These are phyloP conservation scores for Poecilia velifera DNA, from an alignment of 2,797 vertebrate species.

Conservation along the genomic window DNA sequence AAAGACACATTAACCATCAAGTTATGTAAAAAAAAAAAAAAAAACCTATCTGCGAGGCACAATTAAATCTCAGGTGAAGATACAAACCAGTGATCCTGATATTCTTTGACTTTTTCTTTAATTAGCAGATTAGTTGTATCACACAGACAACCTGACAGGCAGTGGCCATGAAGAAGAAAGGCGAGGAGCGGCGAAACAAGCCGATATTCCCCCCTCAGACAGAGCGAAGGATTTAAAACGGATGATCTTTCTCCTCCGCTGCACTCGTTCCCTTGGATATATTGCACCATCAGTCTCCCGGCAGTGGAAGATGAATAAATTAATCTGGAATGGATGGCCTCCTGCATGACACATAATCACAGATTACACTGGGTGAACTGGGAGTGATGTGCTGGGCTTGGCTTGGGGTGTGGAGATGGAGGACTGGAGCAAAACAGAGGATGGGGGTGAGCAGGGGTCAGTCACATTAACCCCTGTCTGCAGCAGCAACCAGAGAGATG, in stretches of 20 bases:
- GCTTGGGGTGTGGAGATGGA: neutral
- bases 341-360: constrained; percentile 77
- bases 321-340: constrained; percentile 77
- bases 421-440: neutral
- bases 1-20: constrained; percentile 33
- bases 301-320: constrained; percentile 75
- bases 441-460: constrained; percentile 10
- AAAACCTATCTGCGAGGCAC: constrained; percentile 42
- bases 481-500: constrained; percentile 2
- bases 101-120: constrained; percentile 51
- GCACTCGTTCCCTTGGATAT: constrained; percentile 64
- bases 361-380: constrained; percentile 62
- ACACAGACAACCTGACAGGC: constrained; percentile 25
- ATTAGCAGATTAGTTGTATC: constrained; percentile 63
- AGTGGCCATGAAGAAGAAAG: constrained; percentile 17
- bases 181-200: constrained; percentile 43
- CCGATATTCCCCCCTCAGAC: constrained; percentile 35
- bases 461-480: constrained; percentile 51
- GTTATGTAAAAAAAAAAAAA: constrained; percentile 58
- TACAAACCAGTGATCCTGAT: constrained; percentile 43
- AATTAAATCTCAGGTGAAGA: constrained; percentile 52
- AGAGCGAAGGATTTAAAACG: constrained; percentile 24
- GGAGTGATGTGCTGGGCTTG: constrained; percentile 53
- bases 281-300: constrained; percentile 70
- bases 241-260: constrained; percentile 39